phyloP scores from a whole-genome alignment of 2,888 invertebrate genomes.

The Parthenolecanium corni region DNA sequence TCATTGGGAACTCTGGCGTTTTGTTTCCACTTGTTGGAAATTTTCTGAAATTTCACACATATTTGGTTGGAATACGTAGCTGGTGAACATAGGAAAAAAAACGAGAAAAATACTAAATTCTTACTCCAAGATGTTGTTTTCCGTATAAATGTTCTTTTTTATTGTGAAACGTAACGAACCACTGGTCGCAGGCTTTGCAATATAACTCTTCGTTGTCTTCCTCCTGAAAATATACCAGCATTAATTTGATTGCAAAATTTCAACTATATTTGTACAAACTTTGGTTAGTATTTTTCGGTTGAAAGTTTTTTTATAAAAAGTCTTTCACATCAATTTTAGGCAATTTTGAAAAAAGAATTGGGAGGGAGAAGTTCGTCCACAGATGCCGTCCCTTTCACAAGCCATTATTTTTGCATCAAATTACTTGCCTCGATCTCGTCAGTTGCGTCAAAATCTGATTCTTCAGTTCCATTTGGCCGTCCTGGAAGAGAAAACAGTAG shows the following conservation, averaged over 20 bases:
- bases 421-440: conserved; percentile 35
- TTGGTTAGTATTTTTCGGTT: too few species aligned
- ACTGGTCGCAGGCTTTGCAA: conserved; percentile 48
- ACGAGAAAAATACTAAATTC: neutral
- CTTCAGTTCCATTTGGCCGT: conserved; percentile 35
- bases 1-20: conserved; percentile 25
- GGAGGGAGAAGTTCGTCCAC: too few species aligned
- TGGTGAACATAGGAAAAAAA: neutral
- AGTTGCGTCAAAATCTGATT: conserved; percentile 44
- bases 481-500: conserved; percentile 29
- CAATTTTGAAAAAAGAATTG: too few species aligned
- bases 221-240: conserved; percentile 43
- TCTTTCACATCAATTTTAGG: too few species aligned
- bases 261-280: too few species aligned
- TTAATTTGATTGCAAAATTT: too few species aligned
- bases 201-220: conserved; percentile 47
- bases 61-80: neutral
- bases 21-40: conserved; percentile 17
- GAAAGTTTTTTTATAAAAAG: too few species aligned
- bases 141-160: conserved; percentile 49
- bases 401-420: too few species aligned
- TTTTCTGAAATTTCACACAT: conserved; percentile 13
- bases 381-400: too few species aligned
- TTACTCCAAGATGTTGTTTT: conserved; percentile 43
- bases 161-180: conserved; percentile 48